phyloP scores from a whole-genome alignment of 2,888 invertebrate species.

The Rambutsinella grinnellia region DNA sequence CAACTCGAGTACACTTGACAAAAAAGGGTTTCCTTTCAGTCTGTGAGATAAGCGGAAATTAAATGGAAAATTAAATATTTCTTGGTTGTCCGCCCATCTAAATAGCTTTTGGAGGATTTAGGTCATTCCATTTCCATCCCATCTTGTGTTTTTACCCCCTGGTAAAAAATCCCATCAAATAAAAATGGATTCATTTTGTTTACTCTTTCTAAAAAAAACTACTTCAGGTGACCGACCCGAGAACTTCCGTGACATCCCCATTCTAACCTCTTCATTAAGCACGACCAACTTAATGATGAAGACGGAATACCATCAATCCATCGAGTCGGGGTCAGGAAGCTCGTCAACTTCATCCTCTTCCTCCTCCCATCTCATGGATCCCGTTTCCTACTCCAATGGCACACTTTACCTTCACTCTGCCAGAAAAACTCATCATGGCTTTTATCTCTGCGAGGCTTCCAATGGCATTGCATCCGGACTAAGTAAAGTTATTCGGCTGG shows the following conservation, averaged over 20 bases:
- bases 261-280: constrained; percentile 22
- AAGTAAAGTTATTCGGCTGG: constrained; percentile 69
- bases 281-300: background rate
- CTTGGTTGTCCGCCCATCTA: background rate
- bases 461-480: constrained; percentile 69
- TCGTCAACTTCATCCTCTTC: constrained; percentile 12
- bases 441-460: constrained; percentile 69
- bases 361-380: constrained; percentile 44
- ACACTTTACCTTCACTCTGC: constrained; percentile 63
- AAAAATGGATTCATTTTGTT: background rate
- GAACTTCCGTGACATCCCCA: constrained; percentile 62
- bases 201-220: too few species aligned
- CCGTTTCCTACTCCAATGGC: constrained; percentile 63
- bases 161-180: too few species aligned
- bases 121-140: background rate
- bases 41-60: background rate
- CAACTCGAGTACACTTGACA: too few species aligned
- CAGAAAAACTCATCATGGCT: constrained; percentile 67
- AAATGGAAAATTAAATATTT: background rate
- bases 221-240: constrained; percentile 60
- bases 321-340: constrained; percentile 4
- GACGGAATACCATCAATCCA: background rate
- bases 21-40: background rate
- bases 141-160: too few species aligned
- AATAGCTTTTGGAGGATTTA: background rate